Evolutionary conservation across 2,888 invertebrate species (phyloP), one percentile per base, ranked within the genome.

Genomic region (Ferdinandea cuprea): DNA sequence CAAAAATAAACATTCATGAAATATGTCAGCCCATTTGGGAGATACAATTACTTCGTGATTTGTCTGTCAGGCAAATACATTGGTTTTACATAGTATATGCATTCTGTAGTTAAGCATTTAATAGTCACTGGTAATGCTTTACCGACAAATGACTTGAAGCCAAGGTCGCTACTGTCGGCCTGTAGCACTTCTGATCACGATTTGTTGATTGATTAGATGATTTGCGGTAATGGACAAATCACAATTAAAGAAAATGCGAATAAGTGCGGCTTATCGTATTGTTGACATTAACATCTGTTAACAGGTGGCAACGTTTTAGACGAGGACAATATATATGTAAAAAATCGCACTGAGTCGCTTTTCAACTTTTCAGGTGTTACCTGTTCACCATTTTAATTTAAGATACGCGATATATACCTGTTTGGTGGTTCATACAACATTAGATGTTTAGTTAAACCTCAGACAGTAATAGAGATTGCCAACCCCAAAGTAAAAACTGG

Each of bases 81-180:
- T 11, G 21, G n/a, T n/a, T n/a, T 37, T 40, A 15, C 21, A 37
- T 13, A 15, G 15, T 35, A 25, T 40, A 7, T 25, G 11, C 13
- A 40, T 15, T 37, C 2, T 8, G 40, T 25, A 37, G n/a, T n/a
- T n/a, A n/a, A n/a, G n/a, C n/a, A n/a, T n/a, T n/a, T n/a, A n/a
- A n/a, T n/a, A n/a, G n/a, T n/a, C n/a, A n/a, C n/a, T n/a, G n/a
- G n/a, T n/a, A n/a, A n/a, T n/a, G n/a, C n/a, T n/a, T n/a, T n/a
- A 25, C 56, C 77, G 77, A 77, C 77, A 77, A 77, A 76, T 77
- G 63, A 63, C n/a, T 30, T 69, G 52, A 65, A 42, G 46, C 63
- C 77, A 77, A 81, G 80, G 80, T 65, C 63, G 77, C n/a, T n/a
- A 63, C 28, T 81, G 77, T 65, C 77, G 71, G 54, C 40, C 63